Percentiles rank a stretch among this genome's conserved stretches.
phyloP scores from a whole-genome alignment of 2,888 invertebrate genomes.

The Muschampia staudingeri region DNA sequence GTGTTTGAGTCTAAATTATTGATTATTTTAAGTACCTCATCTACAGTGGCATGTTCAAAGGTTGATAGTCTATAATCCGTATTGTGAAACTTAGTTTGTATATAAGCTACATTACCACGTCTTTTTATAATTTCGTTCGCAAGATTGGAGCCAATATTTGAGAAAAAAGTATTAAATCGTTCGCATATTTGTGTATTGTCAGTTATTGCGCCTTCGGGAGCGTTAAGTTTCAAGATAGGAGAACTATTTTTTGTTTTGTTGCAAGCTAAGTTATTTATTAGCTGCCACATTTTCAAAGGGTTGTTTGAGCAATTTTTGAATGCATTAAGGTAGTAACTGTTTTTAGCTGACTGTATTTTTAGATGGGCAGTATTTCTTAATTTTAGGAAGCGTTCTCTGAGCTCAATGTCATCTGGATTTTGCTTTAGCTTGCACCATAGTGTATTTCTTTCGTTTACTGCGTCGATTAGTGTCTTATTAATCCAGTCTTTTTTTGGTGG shows the following conservation, averaged over 20 bases:
- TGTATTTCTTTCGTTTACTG: conserved; percentile 48
- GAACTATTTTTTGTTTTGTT: not conserved
- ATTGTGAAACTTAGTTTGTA: too few relatives aligned
- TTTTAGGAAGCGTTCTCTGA: not conserved
- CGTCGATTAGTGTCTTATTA: conserved; percentile 43
- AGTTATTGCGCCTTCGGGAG: not conserved
- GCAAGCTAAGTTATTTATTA: not conserved
- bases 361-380: not conserved
- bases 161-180: not conserved
- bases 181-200: not conserved
- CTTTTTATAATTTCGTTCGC: not conserved
- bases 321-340: conserved; percentile 5
- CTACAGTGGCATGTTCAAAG: too few relatives aligned
- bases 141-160: not conserved
- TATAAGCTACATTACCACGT: not conserved
- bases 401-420: conserved; percentile 20
- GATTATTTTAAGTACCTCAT: too few relatives aligned
- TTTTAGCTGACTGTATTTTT: not conserved
- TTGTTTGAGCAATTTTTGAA: too few relatives aligned
- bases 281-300: conserved; percentile 20
- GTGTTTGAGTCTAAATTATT: not conserved
- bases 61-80: too few relatives aligned
- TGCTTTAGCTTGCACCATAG: conserved; percentile 37
- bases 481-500: conserved; percentile 50
- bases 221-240: not conserved